Evolutionary conservation across 2,113 vertebrate species (phyloP).

Genomic region (Myanophis thanlyinensis): DNA sequence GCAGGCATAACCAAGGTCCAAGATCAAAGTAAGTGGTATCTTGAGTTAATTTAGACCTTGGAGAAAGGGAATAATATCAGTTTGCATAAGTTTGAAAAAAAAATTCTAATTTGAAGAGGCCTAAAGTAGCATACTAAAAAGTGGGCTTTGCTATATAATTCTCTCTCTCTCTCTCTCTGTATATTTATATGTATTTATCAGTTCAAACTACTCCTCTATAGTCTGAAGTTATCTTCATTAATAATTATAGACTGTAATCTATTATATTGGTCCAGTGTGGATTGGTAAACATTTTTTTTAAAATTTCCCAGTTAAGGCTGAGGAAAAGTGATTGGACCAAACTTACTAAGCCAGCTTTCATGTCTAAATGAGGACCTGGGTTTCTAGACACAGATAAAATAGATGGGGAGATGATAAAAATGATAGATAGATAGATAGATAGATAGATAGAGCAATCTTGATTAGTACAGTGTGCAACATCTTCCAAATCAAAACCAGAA

Average conservation of each 20-base stretch:
- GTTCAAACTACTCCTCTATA: background rate
- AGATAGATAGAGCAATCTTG: background rate
- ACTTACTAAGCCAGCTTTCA: background rate
- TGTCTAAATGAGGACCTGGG: background rate
- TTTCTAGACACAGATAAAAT: background rate
- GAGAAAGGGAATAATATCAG: no score
- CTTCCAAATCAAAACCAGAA: background rate
- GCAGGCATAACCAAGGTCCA: no score
- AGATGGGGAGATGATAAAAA: no score
- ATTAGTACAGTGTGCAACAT: background rate
- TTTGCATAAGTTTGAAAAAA: no score
- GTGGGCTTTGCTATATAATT: background rate
- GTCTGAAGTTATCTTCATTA: background rate
- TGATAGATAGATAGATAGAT: background rate
- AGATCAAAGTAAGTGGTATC: no score
- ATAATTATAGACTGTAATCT: background rate
- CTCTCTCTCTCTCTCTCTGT: background rate
- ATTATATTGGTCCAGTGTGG: background rate
- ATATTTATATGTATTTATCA: background rate
- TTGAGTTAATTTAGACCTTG: no score
- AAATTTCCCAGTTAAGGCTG: background rate
- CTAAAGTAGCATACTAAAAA: background rate
- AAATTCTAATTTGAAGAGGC: no score
- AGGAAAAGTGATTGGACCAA: background rate
- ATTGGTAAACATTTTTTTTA: background rate